A percentile compares a stretch with the other conserved stretches of the same genome.
These are phyloP conservation scores for Chelon auratus DNA, from an alignment of 2,797 vertebrate genomes.

Conservation along the genomic window DNA sequence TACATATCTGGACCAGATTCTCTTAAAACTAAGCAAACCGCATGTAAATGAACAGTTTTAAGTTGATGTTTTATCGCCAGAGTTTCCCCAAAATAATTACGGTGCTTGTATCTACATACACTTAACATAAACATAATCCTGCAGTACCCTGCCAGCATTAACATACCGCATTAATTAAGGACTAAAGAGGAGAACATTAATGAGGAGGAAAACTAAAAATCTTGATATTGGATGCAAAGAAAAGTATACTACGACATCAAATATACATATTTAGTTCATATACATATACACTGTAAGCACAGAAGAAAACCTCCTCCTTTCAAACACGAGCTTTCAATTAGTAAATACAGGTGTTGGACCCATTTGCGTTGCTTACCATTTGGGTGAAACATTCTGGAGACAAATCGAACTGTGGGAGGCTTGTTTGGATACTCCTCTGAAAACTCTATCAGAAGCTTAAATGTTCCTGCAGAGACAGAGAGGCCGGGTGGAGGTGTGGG, in stretches of 20 bases:
- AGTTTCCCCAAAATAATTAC: not conserved
- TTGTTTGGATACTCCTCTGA: conserved; percentile 99
- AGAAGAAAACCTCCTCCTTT: too few species aligned
- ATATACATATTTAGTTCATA: not conserved
- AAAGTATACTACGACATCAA: not conserved
- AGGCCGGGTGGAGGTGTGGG: not conserved
- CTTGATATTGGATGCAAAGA: not conserved
- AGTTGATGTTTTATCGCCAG: too few species aligned
- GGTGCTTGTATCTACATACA: not conserved
- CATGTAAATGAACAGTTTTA: too few species aligned
- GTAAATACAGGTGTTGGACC: not conserved
- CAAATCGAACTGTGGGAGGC: conserved; percentile 98
- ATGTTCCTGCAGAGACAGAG: conserved; percentile 88
- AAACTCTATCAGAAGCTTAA: conserved; percentile 99
- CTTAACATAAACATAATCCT: not conserved
- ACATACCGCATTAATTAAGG: not conserved
- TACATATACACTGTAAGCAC: not conserved
- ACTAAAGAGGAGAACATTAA: not conserved
- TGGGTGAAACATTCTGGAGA: conserved; percentile 99
- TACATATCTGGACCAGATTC: too few species aligned
- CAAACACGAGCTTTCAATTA: not conserved
- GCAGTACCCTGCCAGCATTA: not conserved
- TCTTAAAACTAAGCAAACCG: too few species aligned
- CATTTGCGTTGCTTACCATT: conserved; percentile 87
- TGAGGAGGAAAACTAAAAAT: conserved; percentile 10